A percentile compares a stretch with the other conserved stretches of the same genome.
phyloP scores from a whole-genome alignment of 2,113 vertebrate species.

The Nettapus auritus region DNA sequence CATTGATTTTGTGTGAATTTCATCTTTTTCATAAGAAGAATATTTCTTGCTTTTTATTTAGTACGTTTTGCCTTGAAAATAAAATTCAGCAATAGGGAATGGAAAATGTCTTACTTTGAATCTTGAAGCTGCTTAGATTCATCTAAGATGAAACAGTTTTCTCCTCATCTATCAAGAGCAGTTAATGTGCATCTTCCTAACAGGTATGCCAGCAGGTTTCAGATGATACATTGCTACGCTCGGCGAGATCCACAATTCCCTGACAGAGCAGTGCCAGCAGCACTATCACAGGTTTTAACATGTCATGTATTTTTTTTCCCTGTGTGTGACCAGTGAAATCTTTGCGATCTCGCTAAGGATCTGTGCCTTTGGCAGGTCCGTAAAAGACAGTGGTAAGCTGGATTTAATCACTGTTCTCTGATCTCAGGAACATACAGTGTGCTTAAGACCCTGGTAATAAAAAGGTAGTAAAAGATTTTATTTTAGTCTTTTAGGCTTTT shows the following conservation, averaged over 20 bases:
- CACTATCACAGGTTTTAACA: not conserved
- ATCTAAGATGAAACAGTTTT: not conserved
- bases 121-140: not conserved
- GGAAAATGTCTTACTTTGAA: not conserved
- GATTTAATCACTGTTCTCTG: constrained; percentile 23
- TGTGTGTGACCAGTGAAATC: not conserved
- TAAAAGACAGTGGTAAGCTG: not conserved
- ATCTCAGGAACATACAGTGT: constrained; percentile 15
- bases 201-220: not conserved
- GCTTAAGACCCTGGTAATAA: constrained; percentile 40
- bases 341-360: not conserved
- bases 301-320: not conserved
- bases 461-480: constrained; percentile 44
- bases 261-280: not conserved
- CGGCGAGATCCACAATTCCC: not conserved
- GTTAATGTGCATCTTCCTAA: not conserved
- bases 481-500: constrained; percentile 55
- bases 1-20: not conserved
- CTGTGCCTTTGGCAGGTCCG: not conserved
- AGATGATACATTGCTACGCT: not conserved
- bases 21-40: not conserved
- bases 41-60: not conserved
- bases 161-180: not conserved
- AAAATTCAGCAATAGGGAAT: not conserved
- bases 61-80: not conserved